Conservation (phyloP, 2,113 vertebrate genomes). For the Sitta europaea region DNA sequence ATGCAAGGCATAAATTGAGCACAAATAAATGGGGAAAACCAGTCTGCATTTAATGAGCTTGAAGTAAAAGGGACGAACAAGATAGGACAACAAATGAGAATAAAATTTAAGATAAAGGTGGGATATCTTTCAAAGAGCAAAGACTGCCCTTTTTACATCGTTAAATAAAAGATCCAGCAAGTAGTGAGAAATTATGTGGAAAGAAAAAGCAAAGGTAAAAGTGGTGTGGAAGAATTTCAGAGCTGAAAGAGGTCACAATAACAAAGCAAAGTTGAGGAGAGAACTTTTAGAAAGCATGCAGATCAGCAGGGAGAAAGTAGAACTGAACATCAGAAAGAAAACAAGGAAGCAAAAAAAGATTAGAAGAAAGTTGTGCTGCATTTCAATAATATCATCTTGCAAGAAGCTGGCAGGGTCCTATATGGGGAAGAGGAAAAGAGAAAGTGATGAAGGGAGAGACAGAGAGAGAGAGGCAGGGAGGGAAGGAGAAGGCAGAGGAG, state of each 20-base stretch:
- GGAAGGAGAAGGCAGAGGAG: not conserved
- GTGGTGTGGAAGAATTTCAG: not conserved
- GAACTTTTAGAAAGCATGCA: not conserved
- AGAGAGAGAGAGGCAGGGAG: not conserved
- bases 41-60: constrained; percentile 1
- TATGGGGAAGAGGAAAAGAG: not conserved
- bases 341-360: not conserved
- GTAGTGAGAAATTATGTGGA: not conserved
- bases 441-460: not conserved
- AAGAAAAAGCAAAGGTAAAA: not conserved
- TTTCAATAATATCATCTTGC: not conserved
- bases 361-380: not conserved
- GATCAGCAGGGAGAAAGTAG: not conserved
- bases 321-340: not conserved
- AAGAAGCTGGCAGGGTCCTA: not conserved
- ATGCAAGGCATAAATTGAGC: not conserved
- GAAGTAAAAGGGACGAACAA: constrained; percentile 3
- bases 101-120: not conserved
- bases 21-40: not conserved
- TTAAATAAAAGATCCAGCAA: not conserved
- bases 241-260: not conserved
- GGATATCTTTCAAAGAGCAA: not conserved
- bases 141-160: not conserved
- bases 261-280: not conserved
- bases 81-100: not conserved